Conservation (phyloP, 2,888 invertebrate genomes). For the Ellobium chinense region DNA sequence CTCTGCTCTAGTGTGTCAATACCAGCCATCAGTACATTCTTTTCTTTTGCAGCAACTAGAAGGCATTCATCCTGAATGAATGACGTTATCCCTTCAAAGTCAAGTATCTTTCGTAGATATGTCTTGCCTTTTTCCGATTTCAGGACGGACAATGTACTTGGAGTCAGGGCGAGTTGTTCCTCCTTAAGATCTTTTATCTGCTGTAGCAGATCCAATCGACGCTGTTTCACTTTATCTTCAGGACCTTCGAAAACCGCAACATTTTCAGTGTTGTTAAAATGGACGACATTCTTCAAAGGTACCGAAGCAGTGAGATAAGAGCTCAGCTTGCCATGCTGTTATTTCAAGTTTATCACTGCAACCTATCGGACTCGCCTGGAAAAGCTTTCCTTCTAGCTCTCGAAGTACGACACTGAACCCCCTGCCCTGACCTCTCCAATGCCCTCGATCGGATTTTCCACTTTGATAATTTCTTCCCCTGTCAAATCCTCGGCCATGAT, state of each 20-base stretch:
- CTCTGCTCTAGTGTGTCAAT: not conserved
- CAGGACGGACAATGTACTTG: not conserved
- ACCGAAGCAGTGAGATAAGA: constrained; percentile 9
- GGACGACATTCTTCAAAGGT: not conserved
- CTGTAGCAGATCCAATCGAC: not conserved
- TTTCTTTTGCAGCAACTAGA: constrained; percentile 1
- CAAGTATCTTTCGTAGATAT: not conserved
- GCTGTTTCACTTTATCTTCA: not conserved
- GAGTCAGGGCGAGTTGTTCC: not conserved
- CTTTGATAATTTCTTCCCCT: too few relatives aligned
- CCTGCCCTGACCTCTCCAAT: too few relatives aligned
- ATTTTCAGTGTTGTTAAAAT: not conserved
- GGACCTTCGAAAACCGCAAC: not conserved
- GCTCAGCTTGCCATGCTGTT: not conserved
- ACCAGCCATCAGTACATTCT: not conserved
- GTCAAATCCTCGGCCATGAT: too few relatives aligned
- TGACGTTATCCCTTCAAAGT: not conserved
- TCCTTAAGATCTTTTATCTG: constrained; percentile 12
- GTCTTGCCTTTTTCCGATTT: not conserved
- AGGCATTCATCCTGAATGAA: not conserved
- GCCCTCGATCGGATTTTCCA: too few relatives aligned
- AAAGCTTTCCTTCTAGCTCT: too few relatives aligned
- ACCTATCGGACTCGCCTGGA: too few relatives aligned
- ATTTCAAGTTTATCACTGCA: not conserved
- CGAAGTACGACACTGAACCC: too few relatives aligned